Conservation (phyloP, 2,113 vertebrate species). For the Globicephala melas region DNA sequence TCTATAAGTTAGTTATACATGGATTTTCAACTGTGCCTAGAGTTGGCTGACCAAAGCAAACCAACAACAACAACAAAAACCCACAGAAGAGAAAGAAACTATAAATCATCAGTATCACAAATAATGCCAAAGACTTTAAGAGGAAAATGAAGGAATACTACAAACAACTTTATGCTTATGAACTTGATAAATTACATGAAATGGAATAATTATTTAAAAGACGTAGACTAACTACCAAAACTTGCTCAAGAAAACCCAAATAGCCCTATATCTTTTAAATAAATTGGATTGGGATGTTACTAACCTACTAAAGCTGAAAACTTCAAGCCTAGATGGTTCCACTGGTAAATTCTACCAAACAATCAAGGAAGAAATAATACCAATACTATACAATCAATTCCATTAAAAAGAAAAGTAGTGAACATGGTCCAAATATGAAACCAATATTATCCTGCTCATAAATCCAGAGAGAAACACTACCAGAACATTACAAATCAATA, state of each 20-base stretch:
- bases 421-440: background rate
- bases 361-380: background rate
- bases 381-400: conserved; percentile 9
- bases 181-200: background rate
- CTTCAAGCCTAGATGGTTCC: background rate
- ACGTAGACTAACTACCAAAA: background rate
- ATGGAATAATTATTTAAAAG: background rate
- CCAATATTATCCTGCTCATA: background rate
- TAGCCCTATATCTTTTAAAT: background rate
- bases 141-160: background rate
- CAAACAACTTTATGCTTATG: background rate
- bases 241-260: background rate
- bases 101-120: background rate
- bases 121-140: background rate
- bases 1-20: background rate
- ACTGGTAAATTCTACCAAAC: background rate
- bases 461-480: background rate
- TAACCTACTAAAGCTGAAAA: background rate
- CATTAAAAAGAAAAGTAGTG: background rate
- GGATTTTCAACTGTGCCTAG: background rate
- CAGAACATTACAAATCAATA: background rate
- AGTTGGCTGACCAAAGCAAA: background rate
- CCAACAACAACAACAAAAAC: background rate
- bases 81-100: background rate
- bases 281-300: background rate